Base-by-base conservation (phyloP, 2,888 invertebrate genomes). In the Sesamia inferens region DNA sequence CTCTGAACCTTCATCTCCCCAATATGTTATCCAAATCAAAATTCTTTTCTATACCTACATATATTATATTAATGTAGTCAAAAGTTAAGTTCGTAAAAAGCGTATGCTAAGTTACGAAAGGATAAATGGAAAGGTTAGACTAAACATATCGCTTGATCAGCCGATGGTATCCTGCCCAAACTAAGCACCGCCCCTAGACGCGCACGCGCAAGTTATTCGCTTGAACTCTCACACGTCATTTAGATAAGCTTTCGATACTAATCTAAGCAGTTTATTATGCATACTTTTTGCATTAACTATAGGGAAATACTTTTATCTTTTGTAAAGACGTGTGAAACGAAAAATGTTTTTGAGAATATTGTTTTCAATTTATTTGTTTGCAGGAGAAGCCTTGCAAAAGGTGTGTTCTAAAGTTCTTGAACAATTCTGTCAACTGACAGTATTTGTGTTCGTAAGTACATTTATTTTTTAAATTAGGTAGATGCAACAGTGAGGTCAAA, bases 241-340 rank as follows among this genome's bases (percentile, higher is more conserved):
- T 76, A 79, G 85, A 76, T 85, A 85, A 76, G 79, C 83, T 83
- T 81, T 77, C 68, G 84, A 85, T 88, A 75, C 59, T 57, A 81
- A 88, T 85, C 87, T 64, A 61, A 44, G 67, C 68, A 69, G 76
- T 81, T 84, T 85, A 79, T 68, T 85, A 79, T 81, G 74, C 72
- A 81, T 83, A 78, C 16, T 79, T 78, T 76, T 66, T 57, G 42
- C 57, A 13, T 82, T 59, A 61, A n/a, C 31, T 69, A 16, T 39
- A 44, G 19, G 31, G 54, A 54, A 66, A 39, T 63, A 19, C 10
- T n/a, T 62, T 54, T 57, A 22, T 68, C 31, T 78, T 77, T 48
- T 51, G 5, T 48, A 22, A 42, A 71, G 72, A 71, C 44, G 71
- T 71, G 72, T 79, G 14, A 62, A 72, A 22, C n/a, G 54, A 54